Percentiles rank a stretch among this genome's conserved stretches.
These are phyloP conservation scores for Adoxophyes honmai DNA, from an alignment of 1,140 invertebrate genomes.

Conservation along the genomic window DNA sequence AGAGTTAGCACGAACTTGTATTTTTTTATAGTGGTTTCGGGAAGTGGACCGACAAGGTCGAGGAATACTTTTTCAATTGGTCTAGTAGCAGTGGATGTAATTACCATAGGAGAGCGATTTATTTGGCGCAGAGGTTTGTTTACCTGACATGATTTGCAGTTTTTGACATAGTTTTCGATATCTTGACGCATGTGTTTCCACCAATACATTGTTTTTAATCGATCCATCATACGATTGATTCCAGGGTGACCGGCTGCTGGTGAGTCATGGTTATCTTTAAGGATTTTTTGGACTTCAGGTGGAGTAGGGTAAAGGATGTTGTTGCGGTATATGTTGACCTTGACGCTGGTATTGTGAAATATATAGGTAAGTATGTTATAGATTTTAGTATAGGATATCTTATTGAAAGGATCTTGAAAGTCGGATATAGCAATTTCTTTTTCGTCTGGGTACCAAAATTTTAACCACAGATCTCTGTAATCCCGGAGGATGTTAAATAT, in stretches of 20 bases:
- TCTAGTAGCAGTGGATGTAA: not conserved
- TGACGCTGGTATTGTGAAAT: too few relatives aligned
- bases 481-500: too few relatives aligned
- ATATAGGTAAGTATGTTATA: too few relatives aligned
- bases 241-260: not conserved
- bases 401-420: too few relatives aligned
- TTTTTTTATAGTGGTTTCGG: not conserved
- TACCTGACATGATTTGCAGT: not conserved
- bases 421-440: too few relatives aligned
- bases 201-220: not conserved
- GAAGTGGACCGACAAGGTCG: constrained; percentile 8
- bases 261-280: not conserved
- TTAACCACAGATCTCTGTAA: too few relatives aligned
- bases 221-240: not conserved
- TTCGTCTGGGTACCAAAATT: too few relatives aligned
- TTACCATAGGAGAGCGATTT: not conserved
- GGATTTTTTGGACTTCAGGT: too few relatives aligned
- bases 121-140: not conserved
- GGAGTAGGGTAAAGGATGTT: too few relatives aligned
- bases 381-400: too few relatives aligned
- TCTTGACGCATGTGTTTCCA: not conserved
- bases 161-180: not conserved
- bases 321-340: too few relatives aligned
- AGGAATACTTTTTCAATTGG: not conserved
- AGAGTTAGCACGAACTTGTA: not conserved